Conservation (phyloP, 1,140 invertebrate species). For the Aphis craccivora region DNA sequence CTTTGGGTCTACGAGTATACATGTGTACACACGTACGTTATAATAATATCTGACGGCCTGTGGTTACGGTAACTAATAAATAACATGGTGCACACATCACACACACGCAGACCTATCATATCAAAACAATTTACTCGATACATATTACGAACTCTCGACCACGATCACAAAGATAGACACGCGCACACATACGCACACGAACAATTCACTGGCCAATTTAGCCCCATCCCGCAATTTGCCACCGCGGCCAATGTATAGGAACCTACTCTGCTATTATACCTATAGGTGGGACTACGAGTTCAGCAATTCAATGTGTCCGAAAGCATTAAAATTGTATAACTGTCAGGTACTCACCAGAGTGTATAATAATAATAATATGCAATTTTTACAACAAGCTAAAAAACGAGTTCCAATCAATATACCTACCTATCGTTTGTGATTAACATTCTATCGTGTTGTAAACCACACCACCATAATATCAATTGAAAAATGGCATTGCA, state of each 20-base stretch:
- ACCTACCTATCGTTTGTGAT: conserved; percentile 4
- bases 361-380: conserved; percentile 21
- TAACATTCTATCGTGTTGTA: conserved; percentile 36
- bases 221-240: not conserved
- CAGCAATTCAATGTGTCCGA: conserved; percentile 6
- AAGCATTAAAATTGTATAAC: conserved; percentile 43
- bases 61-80: not conserved
- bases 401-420: conserved; percentile 14
- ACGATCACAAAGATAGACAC: not conserved
- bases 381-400: conserved; percentile 16
- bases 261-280: not conserved
- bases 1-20: not conserved
- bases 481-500: not conserved
- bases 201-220: not conserved
- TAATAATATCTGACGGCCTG: not conserved
- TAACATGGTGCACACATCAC: not conserved
- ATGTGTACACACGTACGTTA: not conserved
- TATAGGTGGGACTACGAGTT: not conserved
- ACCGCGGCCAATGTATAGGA: not conserved
- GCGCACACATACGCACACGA: not conserved
- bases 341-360: not conserved
- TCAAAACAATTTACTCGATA: conserved; percentile 27
- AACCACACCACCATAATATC: not conserved
- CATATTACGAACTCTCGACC: not conserved
- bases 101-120: not conserved